phyloP scores from a whole-genome alignment of 2,113 vertebrate genomes.

The Recurvirostra avosetta region DNA sequence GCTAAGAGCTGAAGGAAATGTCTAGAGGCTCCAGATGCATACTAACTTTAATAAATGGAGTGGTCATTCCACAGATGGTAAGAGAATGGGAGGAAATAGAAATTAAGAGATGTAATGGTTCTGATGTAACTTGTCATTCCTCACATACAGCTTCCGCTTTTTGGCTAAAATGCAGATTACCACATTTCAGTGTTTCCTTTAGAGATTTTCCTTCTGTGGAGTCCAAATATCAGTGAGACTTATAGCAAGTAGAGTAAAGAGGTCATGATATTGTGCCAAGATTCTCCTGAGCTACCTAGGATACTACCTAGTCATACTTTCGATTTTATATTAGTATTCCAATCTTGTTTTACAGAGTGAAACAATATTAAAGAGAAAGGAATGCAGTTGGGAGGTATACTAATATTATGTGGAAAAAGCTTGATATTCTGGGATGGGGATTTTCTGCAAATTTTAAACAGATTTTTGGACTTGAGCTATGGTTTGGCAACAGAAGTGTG shows the following conservation, averaged over 20 bases:
- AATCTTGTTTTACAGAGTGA: background rate
- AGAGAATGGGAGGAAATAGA: background rate
- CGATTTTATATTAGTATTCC: background rate
- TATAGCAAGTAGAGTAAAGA: background rate
- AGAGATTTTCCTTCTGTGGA: background rate
- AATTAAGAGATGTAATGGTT: background rate
- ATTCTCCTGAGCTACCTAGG: background rate
- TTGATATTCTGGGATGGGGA: background rate
- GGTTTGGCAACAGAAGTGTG: background rate
- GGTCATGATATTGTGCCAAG: background rate
- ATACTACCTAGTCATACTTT: background rate
- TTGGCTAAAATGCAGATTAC: background rate
- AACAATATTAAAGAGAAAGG: background rate
- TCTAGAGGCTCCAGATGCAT: background rate
- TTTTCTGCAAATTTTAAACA: background rate
- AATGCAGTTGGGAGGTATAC: background rate
- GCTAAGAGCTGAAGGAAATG: background rate
- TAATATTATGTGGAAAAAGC: background rate
- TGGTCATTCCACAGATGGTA: background rate
- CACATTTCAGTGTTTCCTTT: background rate
- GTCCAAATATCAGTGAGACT: background rate
- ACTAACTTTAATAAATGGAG: background rate
- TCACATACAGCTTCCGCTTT: background rate
- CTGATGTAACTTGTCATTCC: background rate
- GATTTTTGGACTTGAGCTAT: background rate